Conservation (phyloP, 2,113 vertebrate species). For the Ibidorhyncha struthersii region DNA sequence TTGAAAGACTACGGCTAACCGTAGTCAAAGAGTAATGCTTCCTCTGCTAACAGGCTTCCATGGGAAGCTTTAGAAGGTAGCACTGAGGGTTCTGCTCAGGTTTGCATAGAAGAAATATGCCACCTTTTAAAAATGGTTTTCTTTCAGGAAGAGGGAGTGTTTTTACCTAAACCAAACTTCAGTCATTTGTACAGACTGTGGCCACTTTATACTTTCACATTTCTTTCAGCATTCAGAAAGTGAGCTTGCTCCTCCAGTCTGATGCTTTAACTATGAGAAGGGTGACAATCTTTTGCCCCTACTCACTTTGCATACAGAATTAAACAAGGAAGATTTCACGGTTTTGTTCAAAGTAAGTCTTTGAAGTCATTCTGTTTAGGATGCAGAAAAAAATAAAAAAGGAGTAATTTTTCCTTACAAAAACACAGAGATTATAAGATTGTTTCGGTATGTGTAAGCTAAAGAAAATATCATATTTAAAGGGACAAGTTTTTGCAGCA, state of each 20-base stretch:
- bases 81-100: background rate
- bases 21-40: background rate
- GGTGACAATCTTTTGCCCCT: background rate
- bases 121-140: background rate
- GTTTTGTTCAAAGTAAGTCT: background rate
- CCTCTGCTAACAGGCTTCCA: background rate
- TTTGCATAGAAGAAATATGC: rapidly evolving
- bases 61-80: background rate
- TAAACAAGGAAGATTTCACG: background rate
- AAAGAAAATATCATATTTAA: background rate
- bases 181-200: background rate
- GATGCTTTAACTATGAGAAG: background rate
- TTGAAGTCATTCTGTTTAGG: background rate
- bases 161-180: background rate
- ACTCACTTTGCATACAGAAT: background rate
- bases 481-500: background rate
- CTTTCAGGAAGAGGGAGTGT: background rate
- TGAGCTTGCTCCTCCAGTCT: background rate
- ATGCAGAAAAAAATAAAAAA: background rate
- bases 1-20: background rate
- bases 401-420: background rate
- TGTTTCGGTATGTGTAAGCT: background rate
- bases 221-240: background rate
- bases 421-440: background rate
- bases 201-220: background rate